phyloP scores from a whole-genome alignment of 2,797 vertebrate genomes.

The Gouania willdenowi region DNA sequence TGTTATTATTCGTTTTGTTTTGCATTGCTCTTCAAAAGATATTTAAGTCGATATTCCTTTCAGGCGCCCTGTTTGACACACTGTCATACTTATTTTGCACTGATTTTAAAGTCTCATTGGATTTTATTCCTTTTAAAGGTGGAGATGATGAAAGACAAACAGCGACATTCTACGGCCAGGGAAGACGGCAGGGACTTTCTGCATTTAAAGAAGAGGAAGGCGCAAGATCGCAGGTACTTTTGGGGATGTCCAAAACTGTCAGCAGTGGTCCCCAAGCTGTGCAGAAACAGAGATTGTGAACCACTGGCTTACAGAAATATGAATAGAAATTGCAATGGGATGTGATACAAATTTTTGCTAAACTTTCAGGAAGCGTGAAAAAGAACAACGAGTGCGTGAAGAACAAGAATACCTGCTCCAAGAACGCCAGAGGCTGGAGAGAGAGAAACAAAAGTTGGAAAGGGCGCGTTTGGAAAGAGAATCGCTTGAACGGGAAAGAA shows the following conservation, averaged over 20 bases:
- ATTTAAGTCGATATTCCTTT: conserved; percentile 1
- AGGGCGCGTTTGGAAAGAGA: conserved; percentile 93
- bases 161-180: conserved; percentile 78
- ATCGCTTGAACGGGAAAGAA: conserved; percentile 89
- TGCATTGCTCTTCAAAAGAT: not conserved
- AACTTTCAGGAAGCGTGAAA: conserved; percentile 88
- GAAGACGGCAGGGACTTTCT: conserved; percentile 84
- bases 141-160: conserved; percentile 83
- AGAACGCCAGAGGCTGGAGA: conserved; percentile 90
- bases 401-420: conserved; percentile 87
- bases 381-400: conserved; percentile 86
- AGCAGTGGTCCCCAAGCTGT: no score
- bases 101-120: not conserved
- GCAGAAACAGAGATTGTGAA: no score
- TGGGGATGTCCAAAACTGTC: no score
- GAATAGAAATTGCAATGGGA: no score
- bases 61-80: conserved; percentile 57
- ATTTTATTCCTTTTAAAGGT: conserved; percentile 57
- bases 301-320: no score
- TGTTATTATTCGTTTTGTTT: not conserved
- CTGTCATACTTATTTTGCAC: not conserved
- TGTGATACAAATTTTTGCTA: no score
- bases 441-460: conserved; percentile 92
- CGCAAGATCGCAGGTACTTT: conserved; percentile 90
- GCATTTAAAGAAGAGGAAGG: conserved; percentile 97